phyloP scores from a whole-genome alignment of 2,888 invertebrate species.

The Matsumyia berberina region DNA sequence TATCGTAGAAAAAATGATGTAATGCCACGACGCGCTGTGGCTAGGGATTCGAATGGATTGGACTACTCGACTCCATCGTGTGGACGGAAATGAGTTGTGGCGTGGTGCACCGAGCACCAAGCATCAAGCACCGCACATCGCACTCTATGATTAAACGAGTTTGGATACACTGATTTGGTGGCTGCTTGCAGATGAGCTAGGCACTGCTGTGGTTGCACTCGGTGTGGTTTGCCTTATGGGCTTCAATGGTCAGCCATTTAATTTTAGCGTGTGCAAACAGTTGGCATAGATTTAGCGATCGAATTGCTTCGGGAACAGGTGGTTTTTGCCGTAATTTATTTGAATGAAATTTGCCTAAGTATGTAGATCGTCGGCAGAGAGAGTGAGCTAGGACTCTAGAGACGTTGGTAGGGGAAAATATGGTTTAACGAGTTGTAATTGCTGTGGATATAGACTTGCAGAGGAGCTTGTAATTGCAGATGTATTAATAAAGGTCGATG shows the following conservation, averaged over 20 bases:
- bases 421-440: slow-evolving; percentile 47
- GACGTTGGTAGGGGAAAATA: slow-evolving; percentile 9
- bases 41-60: slow-evolving; percentile 47
- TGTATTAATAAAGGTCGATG: not conserved
- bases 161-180: slow-evolving; percentile 64
- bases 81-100: slow-evolving; percentile 68
- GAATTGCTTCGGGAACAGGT: slow-evolving; percentile 56
- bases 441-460: not conserved
- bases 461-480: slow-evolving; percentile 5
- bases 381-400: not conserved
- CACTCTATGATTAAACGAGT: slow-evolving; percentile 70
- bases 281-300: slow-evolving; percentile 56
- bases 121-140: slow-evolving; percentile 28
- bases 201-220: slow-evolving; percentile 48
- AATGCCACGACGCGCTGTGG: slow-evolving; percentile 42
- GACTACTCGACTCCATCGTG: slow-evolving; percentile 39
- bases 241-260: slow-evolving; percentile 68
- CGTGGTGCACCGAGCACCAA: slow-evolving; percentile 17
- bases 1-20: slow-evolving; percentile 71
- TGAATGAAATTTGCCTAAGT: slow-evolving; percentile 67
- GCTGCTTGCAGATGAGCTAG: slow-evolving; percentile 25
- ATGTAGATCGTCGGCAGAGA: slow-evolving; percentile 41
- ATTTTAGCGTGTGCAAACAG: slow-evolving; percentile 68
- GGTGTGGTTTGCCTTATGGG: slow-evolving; percentile 70
- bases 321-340: slow-evolving; percentile 61